phyloP scores from a whole-genome alignment of 2,797 vertebrate species.

The Smutsia gigantea region DNA sequence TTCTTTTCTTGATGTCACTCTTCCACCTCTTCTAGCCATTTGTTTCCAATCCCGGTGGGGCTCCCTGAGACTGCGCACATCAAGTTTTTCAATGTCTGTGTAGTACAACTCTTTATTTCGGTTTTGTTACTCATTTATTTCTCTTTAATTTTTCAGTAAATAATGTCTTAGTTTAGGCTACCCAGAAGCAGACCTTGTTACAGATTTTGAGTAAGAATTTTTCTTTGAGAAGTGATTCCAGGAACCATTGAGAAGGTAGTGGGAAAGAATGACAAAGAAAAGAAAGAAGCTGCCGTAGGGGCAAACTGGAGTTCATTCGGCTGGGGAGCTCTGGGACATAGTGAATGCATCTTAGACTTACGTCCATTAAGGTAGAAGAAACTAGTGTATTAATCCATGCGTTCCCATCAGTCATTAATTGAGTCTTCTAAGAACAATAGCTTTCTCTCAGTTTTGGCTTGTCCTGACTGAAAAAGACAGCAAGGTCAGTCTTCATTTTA shows the following conservation, averaged over 20 bases:
- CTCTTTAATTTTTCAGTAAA: not conserved
- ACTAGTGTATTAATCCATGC: not conserved
- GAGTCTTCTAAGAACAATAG: not conserved
- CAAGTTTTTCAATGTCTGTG: not conserved
- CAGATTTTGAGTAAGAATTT: not conserved
- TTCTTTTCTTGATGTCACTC: not conserved
- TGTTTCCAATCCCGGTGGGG: not conserved
- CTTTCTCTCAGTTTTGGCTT: not conserved
- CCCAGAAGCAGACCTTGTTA: not conserved
- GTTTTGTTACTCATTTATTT: not conserved
- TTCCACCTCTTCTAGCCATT: not conserved
- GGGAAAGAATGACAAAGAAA: not conserved
- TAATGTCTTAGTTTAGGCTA: not conserved
- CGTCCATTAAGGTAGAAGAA: not conserved
- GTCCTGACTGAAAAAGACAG: not conserved
- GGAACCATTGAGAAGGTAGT: not conserved
- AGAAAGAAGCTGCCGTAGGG: not conserved
- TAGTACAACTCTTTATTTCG: not conserved
- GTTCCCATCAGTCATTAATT: not conserved
- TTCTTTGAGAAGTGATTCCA: not conserved
- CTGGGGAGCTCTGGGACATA: not conserved
- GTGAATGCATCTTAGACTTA: not conserved
- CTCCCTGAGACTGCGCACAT: not conserved
- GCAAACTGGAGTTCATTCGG: not conserved
- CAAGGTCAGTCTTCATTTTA: not conserved